phyloP scores from a whole-genome alignment of 2,888 invertebrate species.

The Cecidostiba fungosa region DNA sequence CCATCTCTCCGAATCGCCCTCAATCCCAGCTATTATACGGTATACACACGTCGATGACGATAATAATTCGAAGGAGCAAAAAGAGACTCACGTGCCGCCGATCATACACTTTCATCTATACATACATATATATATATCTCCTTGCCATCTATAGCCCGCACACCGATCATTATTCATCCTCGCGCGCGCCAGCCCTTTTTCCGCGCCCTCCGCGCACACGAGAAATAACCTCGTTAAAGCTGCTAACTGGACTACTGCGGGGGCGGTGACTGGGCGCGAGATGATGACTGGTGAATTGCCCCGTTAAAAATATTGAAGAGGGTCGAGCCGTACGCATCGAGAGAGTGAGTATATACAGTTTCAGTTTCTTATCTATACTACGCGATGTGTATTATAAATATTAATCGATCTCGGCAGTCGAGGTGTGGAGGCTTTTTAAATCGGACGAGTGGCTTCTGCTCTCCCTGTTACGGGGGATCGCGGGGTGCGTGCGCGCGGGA shows the following conservation, averaged over 20 bases:
- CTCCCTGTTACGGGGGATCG: no score
- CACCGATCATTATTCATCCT: conserved; percentile 78
- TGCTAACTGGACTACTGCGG: conserved; percentile 52
- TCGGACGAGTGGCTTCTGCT: not conserved
- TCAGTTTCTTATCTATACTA: not conserved
- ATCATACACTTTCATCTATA: conserved; percentile 33
- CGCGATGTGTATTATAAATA: conserved; percentile 45
- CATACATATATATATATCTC: not conserved
- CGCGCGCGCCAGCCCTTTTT: conserved; percentile 70
- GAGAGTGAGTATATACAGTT: no score
- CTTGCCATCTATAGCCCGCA: not conserved
- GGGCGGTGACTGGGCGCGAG: conserved; percentile 50
- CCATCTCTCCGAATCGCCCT: not conserved
- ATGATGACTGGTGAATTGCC: conserved; percentile 44
- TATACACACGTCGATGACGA: conserved; percentile 32
- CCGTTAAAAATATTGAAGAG: conserved; percentile 34
- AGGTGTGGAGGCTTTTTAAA: not conserved
- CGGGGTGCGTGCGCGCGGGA: not conserved
- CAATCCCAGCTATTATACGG: no score
- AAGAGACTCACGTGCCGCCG: conserved; percentile 21
- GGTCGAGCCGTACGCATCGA: conserved; percentile 10
- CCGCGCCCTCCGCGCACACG: conserved; percentile 30
- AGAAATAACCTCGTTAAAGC: conserved; percentile 65
- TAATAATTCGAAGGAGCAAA: conserved; percentile 14
- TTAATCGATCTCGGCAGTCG: conserved; percentile 45